Evolutionary conservation across 2,113 vertebrate species (phyloP).

Genomic region (Hyperopisus bebe): DNA sequence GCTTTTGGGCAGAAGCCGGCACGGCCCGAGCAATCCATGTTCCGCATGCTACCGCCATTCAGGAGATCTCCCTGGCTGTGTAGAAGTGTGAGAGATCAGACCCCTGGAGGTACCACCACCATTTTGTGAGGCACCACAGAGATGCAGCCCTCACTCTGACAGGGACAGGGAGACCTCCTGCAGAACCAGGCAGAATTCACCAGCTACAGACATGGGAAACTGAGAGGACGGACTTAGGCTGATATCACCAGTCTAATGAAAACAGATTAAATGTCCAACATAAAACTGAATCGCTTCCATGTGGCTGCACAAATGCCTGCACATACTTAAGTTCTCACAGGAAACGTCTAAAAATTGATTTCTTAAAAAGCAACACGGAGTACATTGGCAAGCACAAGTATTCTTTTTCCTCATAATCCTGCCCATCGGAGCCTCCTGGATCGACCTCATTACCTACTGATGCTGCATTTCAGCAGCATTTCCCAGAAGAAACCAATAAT

Average conservation of each 20-base stretch:
- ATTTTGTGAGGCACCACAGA: not conserved
- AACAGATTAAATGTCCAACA: not conserved
- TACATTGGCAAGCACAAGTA: not conserved
- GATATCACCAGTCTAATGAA: not conserved
- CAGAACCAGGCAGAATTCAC: not conserved
- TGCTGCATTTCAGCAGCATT: not conserved
- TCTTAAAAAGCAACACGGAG: not conserved
- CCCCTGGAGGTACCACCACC: too few relatives aligned
- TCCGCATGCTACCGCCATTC: not conserved
- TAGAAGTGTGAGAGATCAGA: not conserved
- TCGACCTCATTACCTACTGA: not conserved
- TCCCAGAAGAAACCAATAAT: not conserved
- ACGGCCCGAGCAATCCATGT: not conserved
- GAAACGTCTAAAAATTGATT: not conserved
- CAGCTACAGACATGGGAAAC: not conserved
- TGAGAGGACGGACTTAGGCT: not conserved
- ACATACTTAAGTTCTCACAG: not conserved
- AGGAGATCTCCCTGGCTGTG: not conserved
- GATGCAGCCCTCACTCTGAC: not conserved
- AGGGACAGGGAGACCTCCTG: not conserved
- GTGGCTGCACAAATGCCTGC: not conserved
- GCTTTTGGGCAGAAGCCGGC: not conserved
- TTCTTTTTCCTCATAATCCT: not conserved
- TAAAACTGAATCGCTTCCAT: not conserved
- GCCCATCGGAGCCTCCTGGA: not conserved